phyloP scores from a whole-genome alignment of 2,888 invertebrate genomes.

The Laothoe populi region DNA sequence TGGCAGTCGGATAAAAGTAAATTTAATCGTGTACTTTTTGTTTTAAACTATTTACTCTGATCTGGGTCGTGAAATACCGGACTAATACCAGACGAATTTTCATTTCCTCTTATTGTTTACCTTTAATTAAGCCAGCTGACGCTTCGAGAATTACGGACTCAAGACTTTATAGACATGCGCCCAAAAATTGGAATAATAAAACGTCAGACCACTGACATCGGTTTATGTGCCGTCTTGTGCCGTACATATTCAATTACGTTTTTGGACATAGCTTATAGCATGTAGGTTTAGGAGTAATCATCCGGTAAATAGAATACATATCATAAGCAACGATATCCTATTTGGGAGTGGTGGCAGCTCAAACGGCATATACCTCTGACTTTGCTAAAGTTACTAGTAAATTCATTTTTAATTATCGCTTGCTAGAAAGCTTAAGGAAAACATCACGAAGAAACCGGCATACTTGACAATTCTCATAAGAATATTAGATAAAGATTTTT shows the following conservation, averaged over 20 bases:
- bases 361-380: too few relatives aligned
- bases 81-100: not conserved
- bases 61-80: not conserved
- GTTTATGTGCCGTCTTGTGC: constrained; percentile 26
- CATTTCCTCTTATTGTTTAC: not conserved
- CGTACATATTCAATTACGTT: constrained; percentile 10
- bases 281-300: not conserved
- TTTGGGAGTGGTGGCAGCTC: too few relatives aligned
- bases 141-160: not conserved
- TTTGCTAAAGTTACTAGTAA: too few relatives aligned
- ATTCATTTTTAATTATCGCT: too few relatives aligned
- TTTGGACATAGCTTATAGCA: not conserved
- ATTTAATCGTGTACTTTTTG: not conserved
- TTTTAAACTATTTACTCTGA: not conserved
- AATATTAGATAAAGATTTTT: too few relatives aligned
- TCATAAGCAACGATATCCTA: too few relatives aligned
- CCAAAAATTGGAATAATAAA: constrained; percentile 24
- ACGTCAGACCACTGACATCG: constrained; percentile 17
- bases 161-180: not conserved
- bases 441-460: too few relatives aligned
- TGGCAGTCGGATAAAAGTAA: too few relatives aligned
- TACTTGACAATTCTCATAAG: too few relatives aligned
- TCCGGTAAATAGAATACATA: too few relatives aligned
- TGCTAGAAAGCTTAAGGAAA: too few relatives aligned
- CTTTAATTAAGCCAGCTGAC: not conserved